Percentiles rank a stretch among this genome's conserved stretches.
phyloP scores from a whole-genome alignment of 2,113 vertebrate species.

The Neofelis nebulosa region DNA sequence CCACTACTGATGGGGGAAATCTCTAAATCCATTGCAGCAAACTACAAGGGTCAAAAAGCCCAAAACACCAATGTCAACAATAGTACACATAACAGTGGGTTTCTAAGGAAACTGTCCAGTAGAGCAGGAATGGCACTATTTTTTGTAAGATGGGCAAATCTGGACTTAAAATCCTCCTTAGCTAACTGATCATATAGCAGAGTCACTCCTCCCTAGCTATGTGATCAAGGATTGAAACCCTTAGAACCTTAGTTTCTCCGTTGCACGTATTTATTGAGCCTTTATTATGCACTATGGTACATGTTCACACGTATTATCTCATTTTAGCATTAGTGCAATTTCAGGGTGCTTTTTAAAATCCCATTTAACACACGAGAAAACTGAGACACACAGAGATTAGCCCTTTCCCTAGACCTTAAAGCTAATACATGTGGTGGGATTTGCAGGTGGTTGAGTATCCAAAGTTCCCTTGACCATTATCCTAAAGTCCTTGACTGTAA shows the following conservation, averaged over 20 bases:
- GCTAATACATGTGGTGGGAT: rapidly evolving
- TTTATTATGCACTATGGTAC: rapidly evolving
- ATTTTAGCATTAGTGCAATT: neutral
- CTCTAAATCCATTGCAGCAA: neutral
- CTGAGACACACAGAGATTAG: neutral
- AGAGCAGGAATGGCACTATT: neutral
- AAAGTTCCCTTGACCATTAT: neutral
- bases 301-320: no score
- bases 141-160: neutral
- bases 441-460: rapidly evolving
- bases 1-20: neutral
- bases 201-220: neutral
- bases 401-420: neutral
- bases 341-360: neutral
- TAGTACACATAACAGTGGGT: rapidly evolving
- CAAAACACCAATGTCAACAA: rapidly evolving
- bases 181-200: neutral
- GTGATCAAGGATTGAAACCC: neutral
- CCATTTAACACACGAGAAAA: neutral
- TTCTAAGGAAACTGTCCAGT: rapidly evolving
- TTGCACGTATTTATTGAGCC: neutral
- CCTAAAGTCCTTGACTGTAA: neutral
- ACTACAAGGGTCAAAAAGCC: neutral
- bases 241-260: neutral
- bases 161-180: neutral